Conservation (phyloP, 2,888 invertebrate species). For the Steinernema scapterisci region DNA sequence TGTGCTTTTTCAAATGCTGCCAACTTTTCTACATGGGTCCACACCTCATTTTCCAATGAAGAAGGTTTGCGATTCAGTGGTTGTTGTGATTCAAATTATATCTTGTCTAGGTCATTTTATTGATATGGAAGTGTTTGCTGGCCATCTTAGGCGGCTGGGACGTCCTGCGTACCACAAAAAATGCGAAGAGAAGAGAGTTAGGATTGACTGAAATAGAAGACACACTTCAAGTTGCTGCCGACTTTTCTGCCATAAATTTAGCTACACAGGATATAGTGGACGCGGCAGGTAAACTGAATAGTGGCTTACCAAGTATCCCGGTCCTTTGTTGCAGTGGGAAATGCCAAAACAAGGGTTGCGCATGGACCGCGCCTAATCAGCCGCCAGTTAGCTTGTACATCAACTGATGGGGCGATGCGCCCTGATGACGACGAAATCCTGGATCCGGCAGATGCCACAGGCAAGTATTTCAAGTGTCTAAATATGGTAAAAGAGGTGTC, state of each 20-base stretch:
- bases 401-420: conserved; percentile 7
- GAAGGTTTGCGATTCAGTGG: no score
- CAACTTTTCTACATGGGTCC: conserved; percentile 90
- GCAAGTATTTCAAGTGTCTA: background rate
- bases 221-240: conserved; percentile 87
- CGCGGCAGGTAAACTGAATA: background rate
- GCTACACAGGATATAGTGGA: conserved; percentile 80
- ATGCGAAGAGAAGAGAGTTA: conserved; percentile 45
- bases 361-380: conserved; percentile 39
- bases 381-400: conserved; percentile 43
- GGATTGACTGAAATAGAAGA: conserved; percentile 82
- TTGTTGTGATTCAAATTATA: no score
- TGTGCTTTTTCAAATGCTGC: conserved; percentile 91
- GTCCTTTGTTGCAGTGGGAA: conserved; percentile 35
- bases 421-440: conserved; percentile 23
- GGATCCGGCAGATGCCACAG: background rate
- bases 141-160: conserved; percentile 84
- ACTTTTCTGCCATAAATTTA: conserved; percentile 81
- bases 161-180: conserved; percentile 74
- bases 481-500: background rate
- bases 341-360: conserved; percentile 29
- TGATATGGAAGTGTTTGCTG: conserved; percentile 92
- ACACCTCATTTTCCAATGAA: conserved; percentile 98
- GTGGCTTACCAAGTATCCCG: no score
- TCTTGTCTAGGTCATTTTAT: conserved; percentile 77